Evolutionary conservation across 1,140 invertebrate genomes (phyloP), one percentile per base, ranked within the genome.

Genomic region (Cephus cinctus): DNA sequence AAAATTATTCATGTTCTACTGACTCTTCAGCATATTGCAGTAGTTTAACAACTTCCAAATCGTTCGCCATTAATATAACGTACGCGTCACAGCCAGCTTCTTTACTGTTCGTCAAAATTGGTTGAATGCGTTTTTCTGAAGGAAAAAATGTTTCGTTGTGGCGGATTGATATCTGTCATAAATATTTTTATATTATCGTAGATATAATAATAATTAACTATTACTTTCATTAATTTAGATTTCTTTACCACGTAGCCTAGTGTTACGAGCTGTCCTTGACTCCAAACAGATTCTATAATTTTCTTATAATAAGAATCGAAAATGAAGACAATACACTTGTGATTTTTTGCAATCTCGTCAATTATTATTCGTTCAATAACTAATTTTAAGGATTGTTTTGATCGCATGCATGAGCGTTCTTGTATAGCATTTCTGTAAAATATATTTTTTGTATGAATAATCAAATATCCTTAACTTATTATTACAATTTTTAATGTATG

Each of bases 31-130:
- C 80, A 67, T 85, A 89, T 61, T 73, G 71, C 2, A 92, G 61
- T 15, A 92, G 77, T 52, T 83, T 64, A 0, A 79, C 65, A 4
- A 83, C 76, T 77, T 89, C 83, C 15, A 83, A 58, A 4, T 84
- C 87, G 71, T 90, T 90, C 1, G 83, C 69, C n/a, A 91, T 67
- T 11, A 90, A 75, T 52, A 91, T 83, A 32, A 91, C 62, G 58
- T 89, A 87, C 6, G 81, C 68, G 57, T 86, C 80, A 60, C 89
- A 92, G 12, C 84, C 82, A 14, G 82, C 77, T 53, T 74, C 75
- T 56, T 80, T 80, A 5, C 84, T 81, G 39, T 80, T 70, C 8
- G 65, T 56, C 21, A 90, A 63, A 3, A 83, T 75, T 41, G 72
- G 69, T 36, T 81, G 49, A 1, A 83, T 79, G 41, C 73, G 63